Conservation (phyloP, 2,888 invertebrate species). For the Xestia c-nigrum region DNA sequence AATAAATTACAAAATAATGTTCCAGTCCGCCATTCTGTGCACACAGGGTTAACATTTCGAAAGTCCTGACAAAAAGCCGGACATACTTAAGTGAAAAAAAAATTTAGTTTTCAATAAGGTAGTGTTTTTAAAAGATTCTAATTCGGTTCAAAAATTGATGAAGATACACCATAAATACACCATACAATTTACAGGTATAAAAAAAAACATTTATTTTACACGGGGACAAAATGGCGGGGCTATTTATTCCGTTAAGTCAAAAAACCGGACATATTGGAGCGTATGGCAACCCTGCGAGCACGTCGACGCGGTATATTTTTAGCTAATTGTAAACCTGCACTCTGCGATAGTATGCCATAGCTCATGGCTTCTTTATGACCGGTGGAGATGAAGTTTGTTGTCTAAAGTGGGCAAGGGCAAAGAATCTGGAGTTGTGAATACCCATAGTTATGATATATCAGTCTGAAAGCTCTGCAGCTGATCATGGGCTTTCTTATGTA, state of each 20-base stretch:
- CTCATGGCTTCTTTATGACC: slow-evolving; percentile 42
- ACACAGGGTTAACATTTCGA: slow-evolving; percentile 2
- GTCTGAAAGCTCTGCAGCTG: not conserved
- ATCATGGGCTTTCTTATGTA: not conserved
- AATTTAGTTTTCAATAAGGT: not conserved
- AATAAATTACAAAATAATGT: slow-evolving; percentile 62
- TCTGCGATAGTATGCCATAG: slow-evolving; percentile 52
- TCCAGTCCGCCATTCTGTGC: slow-evolving; percentile 61
- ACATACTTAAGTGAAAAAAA: not conserved
- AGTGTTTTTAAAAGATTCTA: not conserved
- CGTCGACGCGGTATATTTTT: slow-evolving; percentile 67
- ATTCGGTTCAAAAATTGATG: not conserved
- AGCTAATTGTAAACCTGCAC: slow-evolving; percentile 76
- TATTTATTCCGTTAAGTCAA: not conserved
- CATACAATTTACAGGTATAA: not conserved
- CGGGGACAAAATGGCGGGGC: not conserved
- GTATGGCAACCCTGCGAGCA: slow-evolving; percentile 23
- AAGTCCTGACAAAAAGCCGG: not conserved
- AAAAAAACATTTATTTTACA: not conserved
- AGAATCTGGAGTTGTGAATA: not conserved
- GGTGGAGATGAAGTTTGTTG: not conserved
- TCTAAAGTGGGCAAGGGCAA: not conserved
- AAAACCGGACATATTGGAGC: not conserved
- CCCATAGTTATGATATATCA: not conserved
- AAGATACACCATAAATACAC: not conserved